Conservation (phyloP, 2,797 vertebrate species). For the Alectoris magna region DNA sequence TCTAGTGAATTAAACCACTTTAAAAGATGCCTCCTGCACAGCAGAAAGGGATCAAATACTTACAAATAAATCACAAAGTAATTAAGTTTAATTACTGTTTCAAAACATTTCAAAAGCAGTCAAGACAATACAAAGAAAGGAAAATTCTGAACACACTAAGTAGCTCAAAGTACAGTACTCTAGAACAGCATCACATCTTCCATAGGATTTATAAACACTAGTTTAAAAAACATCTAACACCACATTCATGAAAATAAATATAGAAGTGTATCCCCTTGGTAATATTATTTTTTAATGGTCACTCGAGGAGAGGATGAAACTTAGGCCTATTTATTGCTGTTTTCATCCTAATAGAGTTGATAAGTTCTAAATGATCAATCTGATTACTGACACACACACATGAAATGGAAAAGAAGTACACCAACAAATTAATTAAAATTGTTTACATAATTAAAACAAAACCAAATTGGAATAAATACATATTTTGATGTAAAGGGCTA, state of each 20-base stretch:
- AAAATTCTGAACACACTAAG: slow-evolving; percentile 52
- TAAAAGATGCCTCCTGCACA: not conserved
- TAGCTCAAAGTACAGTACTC: slow-evolving; percentile 62
- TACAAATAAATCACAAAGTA: slow-evolving; percentile 71
- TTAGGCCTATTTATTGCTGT: slow-evolving; percentile 31
- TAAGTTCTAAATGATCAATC: not conserved
- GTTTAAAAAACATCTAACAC: slow-evolving; percentile 65
- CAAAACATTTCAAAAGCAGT: slow-evolving; percentile 61
- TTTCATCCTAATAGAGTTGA: not conserved
- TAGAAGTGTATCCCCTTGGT: slow-evolving; percentile 48
- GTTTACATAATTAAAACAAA: not conserved
- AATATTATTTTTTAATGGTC: slow-evolving; percentile 35
- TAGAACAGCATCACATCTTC: slow-evolving; percentile 52
- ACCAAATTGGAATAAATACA: not conserved
- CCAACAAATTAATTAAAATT: not conserved
- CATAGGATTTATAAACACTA: slow-evolving; percentile 67
- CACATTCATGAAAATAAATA: slow-evolving; percentile 58
- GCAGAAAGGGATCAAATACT: slow-evolving; percentile 44
- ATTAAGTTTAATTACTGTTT: slow-evolving; percentile 75
- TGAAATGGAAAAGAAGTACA: not conserved
- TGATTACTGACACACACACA: not conserved
- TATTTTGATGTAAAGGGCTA: not conserved
- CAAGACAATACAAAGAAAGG: slow-evolving; percentile 24
- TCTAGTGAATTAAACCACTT: not conserved
- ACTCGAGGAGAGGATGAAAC: slow-evolving; percentile 48